These are phyloP conservation scores for Rissa tridactyla DNA, from an alignment of 2,113 vertebrate genomes.

Conservation along the genomic window DNA sequence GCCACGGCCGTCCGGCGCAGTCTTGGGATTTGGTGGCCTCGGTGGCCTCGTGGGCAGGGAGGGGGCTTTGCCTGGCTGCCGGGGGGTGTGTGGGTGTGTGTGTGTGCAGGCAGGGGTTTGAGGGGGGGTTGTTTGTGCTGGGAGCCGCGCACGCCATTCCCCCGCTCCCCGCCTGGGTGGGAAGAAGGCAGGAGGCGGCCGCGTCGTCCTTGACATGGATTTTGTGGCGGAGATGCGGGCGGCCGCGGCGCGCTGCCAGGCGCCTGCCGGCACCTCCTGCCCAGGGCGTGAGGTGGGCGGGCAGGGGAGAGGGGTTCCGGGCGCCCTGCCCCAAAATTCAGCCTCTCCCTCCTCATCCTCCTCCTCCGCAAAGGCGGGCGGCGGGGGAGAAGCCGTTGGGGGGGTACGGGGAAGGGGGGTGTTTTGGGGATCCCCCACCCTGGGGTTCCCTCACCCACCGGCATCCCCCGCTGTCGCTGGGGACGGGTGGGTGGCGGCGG, in stretches of 20 bases:
- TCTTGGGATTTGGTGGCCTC: background rate
- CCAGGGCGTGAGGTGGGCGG: background rate
- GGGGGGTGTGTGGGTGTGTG: background rate
- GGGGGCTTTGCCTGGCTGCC: background rate
- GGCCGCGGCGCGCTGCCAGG: background rate
- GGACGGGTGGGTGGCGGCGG: background rate
- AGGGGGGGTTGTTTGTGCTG: background rate
- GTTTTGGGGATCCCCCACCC: background rate
- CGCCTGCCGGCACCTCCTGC: background rate
- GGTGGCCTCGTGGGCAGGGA: background rate
- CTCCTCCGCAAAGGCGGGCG: background rate
- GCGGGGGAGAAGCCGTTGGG: background rate
- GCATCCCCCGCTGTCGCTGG: background rate
- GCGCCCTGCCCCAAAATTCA: background rate
- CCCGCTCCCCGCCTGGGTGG: background rate
- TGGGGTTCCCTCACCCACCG: rapidly evolving
- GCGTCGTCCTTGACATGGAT: background rate
- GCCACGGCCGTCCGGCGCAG: background rate
- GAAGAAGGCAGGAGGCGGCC: background rate
- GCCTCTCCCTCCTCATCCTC: background rate
- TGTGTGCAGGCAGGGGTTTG: background rate
- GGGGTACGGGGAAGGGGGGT: too few relatives aligned
- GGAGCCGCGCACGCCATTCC: background rate
- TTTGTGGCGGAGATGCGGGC: background rate
- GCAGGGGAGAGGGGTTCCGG: background rate